These are phyloP conservation scores for Acrobasis consociella DNA, from an alignment of 2,888 invertebrate species.

Conservation along the genomic window DNA sequence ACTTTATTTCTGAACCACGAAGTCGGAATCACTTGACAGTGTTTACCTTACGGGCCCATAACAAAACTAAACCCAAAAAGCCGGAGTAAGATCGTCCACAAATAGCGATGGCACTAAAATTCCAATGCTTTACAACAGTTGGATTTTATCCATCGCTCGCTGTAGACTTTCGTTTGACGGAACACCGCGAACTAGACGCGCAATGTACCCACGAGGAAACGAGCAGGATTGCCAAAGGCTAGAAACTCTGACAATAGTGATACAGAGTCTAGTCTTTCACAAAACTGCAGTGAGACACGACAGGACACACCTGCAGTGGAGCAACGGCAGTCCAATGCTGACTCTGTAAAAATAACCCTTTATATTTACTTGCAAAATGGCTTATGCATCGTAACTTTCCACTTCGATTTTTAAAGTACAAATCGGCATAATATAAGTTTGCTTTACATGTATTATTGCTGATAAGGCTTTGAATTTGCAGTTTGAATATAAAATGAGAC, in stretches of 20 bases:
- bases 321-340: constrained; percentile 38
- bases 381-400: constrained; percentile 22
- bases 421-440: not conserved
- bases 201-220: constrained; percentile 51
- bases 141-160: constrained; percentile 76
- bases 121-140: constrained; percentile 74
- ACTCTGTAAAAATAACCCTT: constrained; percentile 45
- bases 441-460: not conserved
- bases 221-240: constrained; percentile 62
- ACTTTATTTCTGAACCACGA: not conserved
- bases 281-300: constrained; percentile 52
- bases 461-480: not conserved
- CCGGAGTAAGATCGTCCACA: constrained; percentile 70
- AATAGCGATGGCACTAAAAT: constrained; percentile 76
- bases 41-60: constrained; percentile 37
- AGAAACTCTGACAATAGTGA: constrained; percentile 51
- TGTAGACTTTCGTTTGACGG: constrained; percentile 60
- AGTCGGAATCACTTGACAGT: constrained; percentile 24
- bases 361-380: constrained; percentile 40
- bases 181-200: constrained; percentile 51
- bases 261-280: constrained; percentile 67
- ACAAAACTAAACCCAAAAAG: constrained; percentile 42
- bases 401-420: not conserved
- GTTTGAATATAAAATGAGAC: constrained; percentile 15
- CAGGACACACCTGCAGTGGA: constrained; percentile 41